A percentile compares a stretch with the other conserved stretches of the same genome.
Evolutionary conservation across 2,888 invertebrate species (phyloP).

Genomic region (Drosophila affinis): DNA sequence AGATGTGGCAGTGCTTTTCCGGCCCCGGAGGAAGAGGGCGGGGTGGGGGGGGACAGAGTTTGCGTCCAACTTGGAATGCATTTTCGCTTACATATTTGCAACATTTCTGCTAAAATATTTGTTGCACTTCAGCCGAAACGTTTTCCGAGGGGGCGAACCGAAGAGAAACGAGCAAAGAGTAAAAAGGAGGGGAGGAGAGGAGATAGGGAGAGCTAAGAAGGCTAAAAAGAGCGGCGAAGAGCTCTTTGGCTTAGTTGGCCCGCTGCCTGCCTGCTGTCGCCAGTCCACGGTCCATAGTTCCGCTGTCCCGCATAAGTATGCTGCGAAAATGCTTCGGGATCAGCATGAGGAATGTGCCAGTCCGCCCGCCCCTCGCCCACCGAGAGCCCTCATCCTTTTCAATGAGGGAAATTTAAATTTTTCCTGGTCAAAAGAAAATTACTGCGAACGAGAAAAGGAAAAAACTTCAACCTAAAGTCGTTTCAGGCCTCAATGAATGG

Average conservation of each 20-base stretch:
- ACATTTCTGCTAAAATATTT: slow-evolving; percentile 61
- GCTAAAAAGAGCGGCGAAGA: slow-evolving; percentile 8
- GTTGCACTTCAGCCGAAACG: slow-evolving; percentile 42
- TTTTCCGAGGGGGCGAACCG: neutral
- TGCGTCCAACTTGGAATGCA: slow-evolving; percentile 36
- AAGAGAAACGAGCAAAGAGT: neutral
- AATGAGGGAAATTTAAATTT: slow-evolving; percentile 21
- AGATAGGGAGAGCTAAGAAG: slow-evolving; percentile 1
- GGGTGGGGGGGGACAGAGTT: neutral
- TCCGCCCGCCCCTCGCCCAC: neutral
- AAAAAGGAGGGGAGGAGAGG: neutral
- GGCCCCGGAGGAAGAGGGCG: neutral
- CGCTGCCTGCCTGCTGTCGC: slow-evolving; percentile 35
- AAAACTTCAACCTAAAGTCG: neutral
- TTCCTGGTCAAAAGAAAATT: neutral
- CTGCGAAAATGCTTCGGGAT: slow-evolving; percentile 38
- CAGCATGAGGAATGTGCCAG: slow-evolving; percentile 31
- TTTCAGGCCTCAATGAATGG: no score
- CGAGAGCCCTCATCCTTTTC: neutral
- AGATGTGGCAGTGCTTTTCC: neutral
- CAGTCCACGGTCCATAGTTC: neutral
- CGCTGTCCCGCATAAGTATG: slow-evolving; percentile 40
- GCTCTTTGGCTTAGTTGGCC: slow-evolving; percentile 48
- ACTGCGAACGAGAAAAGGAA: neutral
- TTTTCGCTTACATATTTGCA: slow-evolving; percentile 69